phyloP scores from a whole-genome alignment of 1,140 invertebrate species.

The Coenobita brevimanus region DNA sequence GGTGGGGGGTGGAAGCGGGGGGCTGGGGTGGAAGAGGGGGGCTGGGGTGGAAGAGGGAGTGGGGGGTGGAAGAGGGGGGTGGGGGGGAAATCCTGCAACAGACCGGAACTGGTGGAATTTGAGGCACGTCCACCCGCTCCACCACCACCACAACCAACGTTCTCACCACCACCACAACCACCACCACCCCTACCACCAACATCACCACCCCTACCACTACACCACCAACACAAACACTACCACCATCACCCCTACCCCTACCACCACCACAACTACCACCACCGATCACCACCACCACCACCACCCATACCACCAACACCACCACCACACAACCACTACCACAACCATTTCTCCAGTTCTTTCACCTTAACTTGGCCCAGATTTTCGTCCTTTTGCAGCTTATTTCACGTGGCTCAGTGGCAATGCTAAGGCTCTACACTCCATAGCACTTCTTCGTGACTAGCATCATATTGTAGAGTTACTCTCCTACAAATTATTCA shows the following conservation, averaged over 20 bases:
- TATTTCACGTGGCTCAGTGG: too few species aligned
- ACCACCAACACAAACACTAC: not conserved
- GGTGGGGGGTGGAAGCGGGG: not conserved
- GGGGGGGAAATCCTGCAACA: not conserved
- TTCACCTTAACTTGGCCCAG: too few species aligned
- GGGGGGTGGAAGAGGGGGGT: not conserved
- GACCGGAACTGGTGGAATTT: slow-evolving; percentile 33
- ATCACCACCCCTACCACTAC: not conserved
- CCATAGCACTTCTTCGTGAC: too few species aligned
- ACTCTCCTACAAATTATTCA: too few species aligned
- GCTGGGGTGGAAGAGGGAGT: not conserved
- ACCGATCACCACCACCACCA: not conserved
- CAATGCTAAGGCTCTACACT: too few species aligned
- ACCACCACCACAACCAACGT: not conserved
- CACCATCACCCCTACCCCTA: not conserved
- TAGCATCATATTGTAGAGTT: too few species aligned
- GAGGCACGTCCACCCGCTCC: slow-evolving; percentile 16
- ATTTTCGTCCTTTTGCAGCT: too few species aligned
- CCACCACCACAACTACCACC: not conserved
- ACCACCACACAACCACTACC: not conserved
- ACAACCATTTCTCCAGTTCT: not conserved
- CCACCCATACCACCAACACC: not conserved
- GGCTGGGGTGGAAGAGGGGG: too few species aligned
- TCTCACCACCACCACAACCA: not conserved
- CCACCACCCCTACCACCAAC: not conserved